phyloP scores from a whole-genome alignment of 2,113 vertebrate genomes.

The Callaeas wilsoni region DNA sequence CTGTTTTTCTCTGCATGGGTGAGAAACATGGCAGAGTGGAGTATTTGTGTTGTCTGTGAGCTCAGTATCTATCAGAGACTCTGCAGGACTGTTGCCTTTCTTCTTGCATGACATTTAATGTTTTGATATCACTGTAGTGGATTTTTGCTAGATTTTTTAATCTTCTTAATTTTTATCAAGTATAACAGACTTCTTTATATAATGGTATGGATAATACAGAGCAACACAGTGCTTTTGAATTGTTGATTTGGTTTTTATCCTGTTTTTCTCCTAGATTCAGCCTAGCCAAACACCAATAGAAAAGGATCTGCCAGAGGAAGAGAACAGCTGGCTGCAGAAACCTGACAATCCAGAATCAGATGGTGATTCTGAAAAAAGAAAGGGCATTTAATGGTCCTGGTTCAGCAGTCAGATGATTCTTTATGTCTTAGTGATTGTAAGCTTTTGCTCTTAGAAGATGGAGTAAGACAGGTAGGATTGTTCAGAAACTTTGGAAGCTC shows the following conservation, averaged over 20 bases:
- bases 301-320: not conserved
- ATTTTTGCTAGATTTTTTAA: not conserved
- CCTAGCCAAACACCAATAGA: not conserved
- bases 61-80: not conserved
- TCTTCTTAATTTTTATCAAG: not conserved
- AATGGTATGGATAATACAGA: not conserved
- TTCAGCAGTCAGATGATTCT: not conserved
- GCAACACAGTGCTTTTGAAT: not conserved
- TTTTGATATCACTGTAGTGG: not conserved
- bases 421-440: constrained; percentile 33
- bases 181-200: not conserved
- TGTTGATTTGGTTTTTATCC: not conserved
- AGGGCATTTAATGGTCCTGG: not conserved
- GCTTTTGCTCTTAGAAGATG: constrained; percentile 38
- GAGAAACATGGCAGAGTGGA: not conserved
- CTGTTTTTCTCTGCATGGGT: not conserved
- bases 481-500: constrained; percentile 3
- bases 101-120: not conserved
- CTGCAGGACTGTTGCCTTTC: not conserved
- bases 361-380: constrained; percentile 2
- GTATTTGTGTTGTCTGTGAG: not conserved
- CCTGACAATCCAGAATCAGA: not conserved
- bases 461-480: constrained; percentile 35
- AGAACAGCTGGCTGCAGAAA: not conserved
- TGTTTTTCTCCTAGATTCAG: constrained; percentile 53